Percentiles rank a stretch among this genome's conserved stretches.
These are phyloP conservation scores for Ostrea edulis DNA, from an alignment of 1,140 invertebrate genomes.

Conservation along the genomic window DNA sequence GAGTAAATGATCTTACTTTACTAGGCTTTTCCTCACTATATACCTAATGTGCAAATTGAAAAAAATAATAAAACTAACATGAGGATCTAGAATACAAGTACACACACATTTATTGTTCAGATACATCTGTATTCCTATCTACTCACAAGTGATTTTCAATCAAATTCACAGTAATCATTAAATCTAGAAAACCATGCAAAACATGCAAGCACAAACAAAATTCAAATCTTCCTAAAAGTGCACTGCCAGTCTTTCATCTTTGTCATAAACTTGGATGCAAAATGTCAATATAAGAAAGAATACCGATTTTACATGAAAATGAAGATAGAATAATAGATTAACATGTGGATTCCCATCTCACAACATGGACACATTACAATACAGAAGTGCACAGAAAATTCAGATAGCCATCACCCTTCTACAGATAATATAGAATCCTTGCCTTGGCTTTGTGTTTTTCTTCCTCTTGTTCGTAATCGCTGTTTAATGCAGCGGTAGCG, in stretches of 20 bases:
- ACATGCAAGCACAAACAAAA: slow-evolving; percentile 18
- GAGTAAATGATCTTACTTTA: slow-evolving; percentile 8
- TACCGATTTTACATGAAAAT: neutral
- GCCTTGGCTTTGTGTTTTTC: slow-evolving; percentile 31
- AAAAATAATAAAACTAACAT: neutral
- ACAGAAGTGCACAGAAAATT: slow-evolving; percentile 14
- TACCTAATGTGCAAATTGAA: neutral
- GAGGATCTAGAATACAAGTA: neutral
- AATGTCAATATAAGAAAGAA: neutral
- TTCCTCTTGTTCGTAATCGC: slow-evolving; percentile 62
- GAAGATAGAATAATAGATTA: neutral
- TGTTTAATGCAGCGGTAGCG: slow-evolving; percentile 72
- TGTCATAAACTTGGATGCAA: slow-evolving; percentile 9
- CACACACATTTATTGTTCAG: neutral
- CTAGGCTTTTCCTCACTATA: neutral
- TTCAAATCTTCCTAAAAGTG: neutral
- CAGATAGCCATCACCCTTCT: slow-evolving; percentile 22
- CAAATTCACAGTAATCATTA: neutral
- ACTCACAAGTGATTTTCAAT: neutral
- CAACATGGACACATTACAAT: slow-evolving; percentile 35
- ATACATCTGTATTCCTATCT: neutral
- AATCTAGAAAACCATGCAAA: neutral
- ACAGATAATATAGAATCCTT: slow-evolving; percentile 34
- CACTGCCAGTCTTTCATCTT: neutral
- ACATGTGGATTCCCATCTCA: slow-evolving; percentile 1